Conservation (phyloP, 2,888 invertebrate genomes). For the Acrobasis suavella region DNA sequence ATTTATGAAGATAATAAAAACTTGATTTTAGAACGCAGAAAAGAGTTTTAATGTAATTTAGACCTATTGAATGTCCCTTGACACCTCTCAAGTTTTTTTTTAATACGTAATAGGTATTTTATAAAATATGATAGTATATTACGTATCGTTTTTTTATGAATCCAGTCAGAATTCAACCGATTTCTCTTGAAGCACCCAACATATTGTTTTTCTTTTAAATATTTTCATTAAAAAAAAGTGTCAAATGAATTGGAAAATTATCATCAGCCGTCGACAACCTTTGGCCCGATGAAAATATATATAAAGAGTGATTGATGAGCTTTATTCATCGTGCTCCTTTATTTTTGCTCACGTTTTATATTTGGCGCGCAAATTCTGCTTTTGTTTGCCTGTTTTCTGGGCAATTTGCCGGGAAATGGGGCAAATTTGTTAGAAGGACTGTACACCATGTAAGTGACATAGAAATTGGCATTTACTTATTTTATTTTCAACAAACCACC, state of each 20-base stretch:
- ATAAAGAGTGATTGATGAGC: slow-evolving; percentile 17
- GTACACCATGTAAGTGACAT: background rate
- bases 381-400: slow-evolving; percentile 18
- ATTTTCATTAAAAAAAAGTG: background rate
- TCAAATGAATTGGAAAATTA: slow-evolving; percentile 11
- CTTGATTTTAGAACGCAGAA: too few species aligned
- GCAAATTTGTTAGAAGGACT: slow-evolving; percentile 3
- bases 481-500: background rate
- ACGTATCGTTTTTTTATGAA: too few species aligned
- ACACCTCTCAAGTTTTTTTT: too few species aligned
- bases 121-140: too few species aligned
- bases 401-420: slow-evolving; percentile 11
- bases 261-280: background rate
- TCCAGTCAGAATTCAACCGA: too few species aligned
- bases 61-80: too few species aligned
- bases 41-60: too few species aligned
- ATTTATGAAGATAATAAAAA: too few species aligned
- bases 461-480: too few species aligned
- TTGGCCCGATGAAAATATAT: background rate
- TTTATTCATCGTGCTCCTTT: slow-evolving; percentile 18
- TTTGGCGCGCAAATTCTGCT: slow-evolving; percentile 15
- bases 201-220: too few species aligned
- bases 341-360: slow-evolving; percentile 7
- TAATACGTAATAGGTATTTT: too few species aligned
- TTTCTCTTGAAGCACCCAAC: too few species aligned